These are phyloP conservation scores for Fratercula arctica DNA, from an alignment of 2,797 vertebrate species.

Conservation along the genomic window DNA sequence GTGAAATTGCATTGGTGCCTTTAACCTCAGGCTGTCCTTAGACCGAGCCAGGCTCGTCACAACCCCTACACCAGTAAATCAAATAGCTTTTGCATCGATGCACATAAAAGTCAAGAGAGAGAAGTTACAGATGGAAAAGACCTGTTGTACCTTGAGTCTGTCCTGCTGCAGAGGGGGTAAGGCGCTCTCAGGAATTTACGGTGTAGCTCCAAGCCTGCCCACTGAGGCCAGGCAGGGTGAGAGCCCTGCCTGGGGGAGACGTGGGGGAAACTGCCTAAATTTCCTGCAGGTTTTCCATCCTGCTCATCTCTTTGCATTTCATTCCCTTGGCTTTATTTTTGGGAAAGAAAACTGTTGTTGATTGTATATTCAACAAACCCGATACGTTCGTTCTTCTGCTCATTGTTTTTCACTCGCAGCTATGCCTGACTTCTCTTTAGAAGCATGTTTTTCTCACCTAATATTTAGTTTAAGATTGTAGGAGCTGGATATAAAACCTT, in stretches of 20 bases:
- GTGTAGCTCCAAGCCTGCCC: not conserved
- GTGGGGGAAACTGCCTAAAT: not conserved
- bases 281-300: conserved; percentile 35
- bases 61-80: not conserved
- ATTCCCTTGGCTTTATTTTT: conserved; percentile 48
- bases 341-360: conserved; percentile 28
- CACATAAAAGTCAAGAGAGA: conserved; percentile 32
- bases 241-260: not conserved
- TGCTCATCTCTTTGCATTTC: conserved; percentile 31
- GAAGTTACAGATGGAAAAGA: conserved; percentile 43
- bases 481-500: conserved; percentile 51
- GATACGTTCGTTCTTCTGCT: not conserved
- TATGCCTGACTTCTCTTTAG: conserved; percentile 48
- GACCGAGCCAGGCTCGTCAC: conserved; percentile 16
- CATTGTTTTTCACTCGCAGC: conserved; percentile 37
- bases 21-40: conserved; percentile 51
- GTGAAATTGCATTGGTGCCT: conserved; percentile 30
- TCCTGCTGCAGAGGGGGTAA: not conserved
- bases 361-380: conserved; percentile 21
- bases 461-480: conserved; percentile 59
- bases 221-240: conserved; percentile 26
- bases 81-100: conserved; percentile 1
- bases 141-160: not conserved
- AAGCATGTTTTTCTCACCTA: conserved; percentile 62
- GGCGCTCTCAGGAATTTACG: not conserved